Base-by-base conservation (phyloP, 2,888 invertebrate genomes). In the Agelastica alni region DNA sequence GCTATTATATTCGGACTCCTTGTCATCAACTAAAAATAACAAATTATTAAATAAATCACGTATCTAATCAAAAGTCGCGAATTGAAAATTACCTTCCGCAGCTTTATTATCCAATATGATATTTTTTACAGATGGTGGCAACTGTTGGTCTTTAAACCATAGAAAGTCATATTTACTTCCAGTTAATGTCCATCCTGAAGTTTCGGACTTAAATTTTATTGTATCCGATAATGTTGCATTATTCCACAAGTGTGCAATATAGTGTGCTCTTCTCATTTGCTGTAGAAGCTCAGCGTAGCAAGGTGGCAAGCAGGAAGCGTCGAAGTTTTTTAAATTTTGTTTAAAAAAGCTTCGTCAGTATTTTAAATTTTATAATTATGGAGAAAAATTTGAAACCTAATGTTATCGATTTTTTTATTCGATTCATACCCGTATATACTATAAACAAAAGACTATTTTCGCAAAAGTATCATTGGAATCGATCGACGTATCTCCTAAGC, bases 321-420 rank as follows among this genome's bases (percentile, higher is more conserved):
- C 51, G 51, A 51, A 43, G 34, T 51, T 51, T 34, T 44, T 51
- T 10, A 36, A 12, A 9, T 44, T 2, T 51, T 43, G 22, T 45
- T 52, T 52, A 39, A 22, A 2, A 45, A 52, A 45, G 30, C 36
- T 39, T 44, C 41, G 37, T 52, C n/a, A 5, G 37, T 26, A 37
- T 52, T 44, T 52, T 52, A 45, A 16, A 32, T 53, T 53, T 14
- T 51, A 56, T 4, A 70, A 22, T 32, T 22, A 7, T 7, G 4
- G 4, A 22, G 22, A 7, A 22, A 7, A 4, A 22, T 22, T 22
- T 4, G 22, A 22, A 22, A 22, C 7, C 22, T 22, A 5, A 22
- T 7, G 22, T 22, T 22, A 22, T n/a, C n/a, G n/a, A n/a, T n/a
- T n/a, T n/a, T n/a, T n/a, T n/a, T n/a, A n/a, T n/a, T n/a, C n/a